Percentiles rank a stretch among this genome's conserved stretches.
Conservation (phyloP, 2,888 invertebrate genomes). For the Amiota minor region DNA sequence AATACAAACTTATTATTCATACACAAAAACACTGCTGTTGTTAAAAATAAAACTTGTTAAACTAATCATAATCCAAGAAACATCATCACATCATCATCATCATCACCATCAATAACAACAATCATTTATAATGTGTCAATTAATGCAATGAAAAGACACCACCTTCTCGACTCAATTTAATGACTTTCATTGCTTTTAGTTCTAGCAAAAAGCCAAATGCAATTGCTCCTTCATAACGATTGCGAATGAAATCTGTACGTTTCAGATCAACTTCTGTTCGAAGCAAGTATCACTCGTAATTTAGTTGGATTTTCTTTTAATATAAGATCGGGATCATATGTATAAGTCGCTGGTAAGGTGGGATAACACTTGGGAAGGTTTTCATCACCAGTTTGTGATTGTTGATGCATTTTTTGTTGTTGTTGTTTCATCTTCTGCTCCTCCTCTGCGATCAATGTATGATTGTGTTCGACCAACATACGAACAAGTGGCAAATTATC, state of each 20-base stretch:
- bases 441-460: slow-evolving; percentile 24
- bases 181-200: slow-evolving; percentile 51
- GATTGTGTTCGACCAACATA: slow-evolving; percentile 34
- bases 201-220: slow-evolving; percentile 56
- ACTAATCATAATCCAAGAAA: no score
- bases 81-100: no score
- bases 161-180: slow-evolving; percentile 50
- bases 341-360: slow-evolving; percentile 8
- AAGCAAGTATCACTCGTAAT: slow-evolving; percentile 43
- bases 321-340: slow-evolving; percentile 38
- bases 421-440: no score
- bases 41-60: no score
- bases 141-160: slow-evolving; percentile 40
- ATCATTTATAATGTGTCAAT: not conserved
- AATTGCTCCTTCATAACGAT: slow-evolving; percentile 51
- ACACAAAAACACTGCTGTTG: not conserved
- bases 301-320: slow-evolving; percentile 39
- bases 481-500: slow-evolving; percentile 34
- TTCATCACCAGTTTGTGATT: not conserved
- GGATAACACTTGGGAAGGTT: not conserved
- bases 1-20: no score
- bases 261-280: slow-evolving; percentile 50
- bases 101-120: no score
- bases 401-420: no score
- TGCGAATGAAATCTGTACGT: slow-evolving; percentile 43